A percentile compares a stretch with the other conserved stretches of the same genome.
Evolutionary conservation across 2,888 invertebrate species (phyloP).

Genomic region (Siphlonurus alternatus): DNA sequence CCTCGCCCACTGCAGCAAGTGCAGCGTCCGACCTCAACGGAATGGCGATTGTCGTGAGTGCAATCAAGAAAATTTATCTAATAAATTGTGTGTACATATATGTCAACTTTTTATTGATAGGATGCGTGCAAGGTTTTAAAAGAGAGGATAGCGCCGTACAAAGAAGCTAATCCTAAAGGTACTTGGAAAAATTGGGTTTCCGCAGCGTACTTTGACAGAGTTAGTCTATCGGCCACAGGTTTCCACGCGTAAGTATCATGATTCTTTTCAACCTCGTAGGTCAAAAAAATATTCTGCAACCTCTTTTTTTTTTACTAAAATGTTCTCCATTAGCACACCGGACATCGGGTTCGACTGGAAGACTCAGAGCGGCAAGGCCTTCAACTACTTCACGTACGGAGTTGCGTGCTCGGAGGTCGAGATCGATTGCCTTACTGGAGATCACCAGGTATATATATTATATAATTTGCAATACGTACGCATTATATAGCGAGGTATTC

Average conservation of each 20-base stretch:
- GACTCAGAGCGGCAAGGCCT: slow-evolving; percentile 52
- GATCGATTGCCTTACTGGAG: slow-evolving; percentile 86
- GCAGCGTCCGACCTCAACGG: slow-evolving; percentile 80
- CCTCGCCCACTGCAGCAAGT: slow-evolving; percentile 79
- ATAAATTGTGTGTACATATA: background rate
- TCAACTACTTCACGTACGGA: slow-evolving; percentile 75
- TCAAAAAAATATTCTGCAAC: background rate
- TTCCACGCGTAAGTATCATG: slow-evolving; percentile 38
- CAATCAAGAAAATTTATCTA: background rate
- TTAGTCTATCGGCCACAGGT: slow-evolving; percentile 68
- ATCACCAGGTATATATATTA: slow-evolving; percentile 47
- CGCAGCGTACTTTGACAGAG: slow-evolving; percentile 56
- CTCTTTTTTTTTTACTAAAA: slow-evolving; percentile 6
- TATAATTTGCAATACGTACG: background rate
- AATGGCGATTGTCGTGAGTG: slow-evolving; percentile 58
- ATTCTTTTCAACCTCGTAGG: background rate
- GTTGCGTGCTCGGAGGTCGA: slow-evolving; percentile 78
- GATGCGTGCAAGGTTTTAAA: slow-evolving; percentile 62
- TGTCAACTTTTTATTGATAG: slow-evolving; percentile 28
- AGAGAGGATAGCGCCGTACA: slow-evolving; percentile 56
- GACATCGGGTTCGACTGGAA: slow-evolving; percentile 52
- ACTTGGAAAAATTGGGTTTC: slow-evolving; percentile 74
- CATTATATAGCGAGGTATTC: background rate
- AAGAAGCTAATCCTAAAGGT: slow-evolving; percentile 53
- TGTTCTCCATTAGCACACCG: slow-evolving; percentile 36